Percentiles rank a stretch among this genome's conserved stretches.
Evolutionary conservation across 2,113 vertebrate species (phyloP).

Genomic region (Cisticola juncidis): DNA sequence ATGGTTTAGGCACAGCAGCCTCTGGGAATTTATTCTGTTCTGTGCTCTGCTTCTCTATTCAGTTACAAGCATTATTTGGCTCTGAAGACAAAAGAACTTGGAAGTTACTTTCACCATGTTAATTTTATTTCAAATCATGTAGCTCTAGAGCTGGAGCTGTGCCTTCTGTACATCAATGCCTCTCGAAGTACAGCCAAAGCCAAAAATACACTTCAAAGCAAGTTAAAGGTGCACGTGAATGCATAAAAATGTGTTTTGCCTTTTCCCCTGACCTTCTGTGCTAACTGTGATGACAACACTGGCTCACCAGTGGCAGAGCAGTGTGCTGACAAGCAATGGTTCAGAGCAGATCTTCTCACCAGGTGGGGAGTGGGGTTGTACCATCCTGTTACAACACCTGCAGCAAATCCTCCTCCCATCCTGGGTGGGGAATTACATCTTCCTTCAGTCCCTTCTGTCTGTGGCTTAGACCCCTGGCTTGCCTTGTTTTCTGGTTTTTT

Average conservation of each 20-base stretch:
- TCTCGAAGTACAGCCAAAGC: neutral
- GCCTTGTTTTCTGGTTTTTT: neutral
- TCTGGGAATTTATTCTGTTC: neutral
- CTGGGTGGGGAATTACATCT: neutral
- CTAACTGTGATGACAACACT: neutral
- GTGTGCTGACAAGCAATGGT: neutral
- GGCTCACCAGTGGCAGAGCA: neutral
- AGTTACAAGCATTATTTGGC: neutral
- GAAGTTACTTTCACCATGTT: neutral
- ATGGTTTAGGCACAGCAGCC: neutral
- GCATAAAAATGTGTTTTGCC: neutral
- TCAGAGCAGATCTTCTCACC: neutral
- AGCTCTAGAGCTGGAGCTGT: neutral
- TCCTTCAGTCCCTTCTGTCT: neutral
- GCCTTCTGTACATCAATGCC: neutral
- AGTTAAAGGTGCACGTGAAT: neutral
- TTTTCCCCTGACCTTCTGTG: neutral
- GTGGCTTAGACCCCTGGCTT: neutral
- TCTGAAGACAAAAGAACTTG: neutral
- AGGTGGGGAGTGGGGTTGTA: fast-evolving
- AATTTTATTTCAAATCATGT: neutral
- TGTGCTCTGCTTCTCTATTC: neutral
- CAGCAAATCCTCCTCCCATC: neutral
- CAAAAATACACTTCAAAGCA: neutral
- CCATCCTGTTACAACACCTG: fast-evolving